Conservation (phyloP, 1,140 invertebrate species). For the Zeugodacus cucurbitae region DNA sequence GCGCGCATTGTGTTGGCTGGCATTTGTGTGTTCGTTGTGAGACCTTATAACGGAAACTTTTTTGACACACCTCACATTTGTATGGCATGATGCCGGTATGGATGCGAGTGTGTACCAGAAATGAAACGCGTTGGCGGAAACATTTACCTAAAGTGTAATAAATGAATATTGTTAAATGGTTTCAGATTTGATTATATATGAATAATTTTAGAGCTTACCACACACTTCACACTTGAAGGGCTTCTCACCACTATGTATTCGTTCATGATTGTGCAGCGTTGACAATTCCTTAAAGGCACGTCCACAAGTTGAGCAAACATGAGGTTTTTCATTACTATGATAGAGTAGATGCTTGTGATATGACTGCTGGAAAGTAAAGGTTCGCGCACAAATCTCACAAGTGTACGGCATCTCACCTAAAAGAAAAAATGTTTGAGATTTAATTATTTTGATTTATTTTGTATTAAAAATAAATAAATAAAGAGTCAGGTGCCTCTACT, state of each 20-base stretch:
- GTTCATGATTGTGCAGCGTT: slow-evolving; percentile 87
- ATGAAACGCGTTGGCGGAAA: slow-evolving; percentile 86
- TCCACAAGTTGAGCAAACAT: slow-evolving; percentile 81
- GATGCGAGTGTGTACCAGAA: slow-evolving; percentile 84
- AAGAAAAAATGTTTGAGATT: slow-evolving; percentile 26
- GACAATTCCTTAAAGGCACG: slow-evolving; percentile 89
- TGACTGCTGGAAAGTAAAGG: slow-evolving; percentile 91
- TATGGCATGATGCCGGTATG: slow-evolving; percentile 76
- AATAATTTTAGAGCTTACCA: slow-evolving; percentile 69
- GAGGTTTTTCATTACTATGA: slow-evolving; percentile 87
- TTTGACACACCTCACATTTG: slow-evolving; percentile 82
- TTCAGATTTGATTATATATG: neutral
- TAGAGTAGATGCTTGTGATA: slow-evolving; percentile 91
- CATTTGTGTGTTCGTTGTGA: slow-evolving; percentile 86
- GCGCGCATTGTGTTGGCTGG: slow-evolving; percentile 50
- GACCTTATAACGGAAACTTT: slow-evolving; percentile 87
- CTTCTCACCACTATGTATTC: slow-evolving; percentile 89
- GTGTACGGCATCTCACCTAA: slow-evolving; percentile 87
- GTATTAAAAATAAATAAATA: no score
- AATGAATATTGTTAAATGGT: neutral
- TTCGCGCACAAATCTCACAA: slow-evolving; percentile 86
- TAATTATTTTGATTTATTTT: no score
- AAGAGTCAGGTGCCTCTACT: no score
- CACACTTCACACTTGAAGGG: slow-evolving; percentile 92
- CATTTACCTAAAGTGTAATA: slow-evolving; percentile 76